Base-by-base conservation (phyloP, 30 jellyfish, hydroid and myxozoan genomes). In the Hydractinia echinata region DNA sequence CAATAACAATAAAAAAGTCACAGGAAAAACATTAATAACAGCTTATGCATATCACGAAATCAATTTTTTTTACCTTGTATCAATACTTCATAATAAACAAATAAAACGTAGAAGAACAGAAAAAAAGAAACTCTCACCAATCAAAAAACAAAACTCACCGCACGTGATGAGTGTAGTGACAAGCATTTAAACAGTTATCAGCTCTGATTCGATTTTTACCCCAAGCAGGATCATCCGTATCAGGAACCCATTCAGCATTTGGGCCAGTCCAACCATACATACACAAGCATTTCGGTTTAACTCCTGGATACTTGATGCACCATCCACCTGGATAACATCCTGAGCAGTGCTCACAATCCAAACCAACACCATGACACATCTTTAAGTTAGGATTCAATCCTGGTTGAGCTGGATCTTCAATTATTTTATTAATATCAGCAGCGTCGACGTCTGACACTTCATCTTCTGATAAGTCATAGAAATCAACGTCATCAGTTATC, bases 201-300 rank as follows among this genome's bases (percentile, higher is more conserved):
- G 84, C 84, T 50, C 53, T 76, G 51, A 76, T 76, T 50, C 84
- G 53, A 53, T 76, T 76, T 30, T 15, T 76, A 49, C 84, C 84
- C 84, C 84, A 76, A 20, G 74, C 84, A 1, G 44, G 19, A 50
- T 76, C 73, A 54, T 51, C 68, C 10, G 84, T 76, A 55, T 76
- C 68, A 19, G 72, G 72, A 49, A 50, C 16, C 39, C 55, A 76
- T 4, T 51, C 51, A 14, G 84, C 72, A 16, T 20, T 53, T 0
- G 73, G 74, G n/a, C 84, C 84, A 53, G 84, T 76, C 84, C 84
- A 54, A 1, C 84, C 84, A 18, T 76, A 76, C 74, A 49, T 76
- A 52, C 84, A 76, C 73, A 76, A 50, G 55, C 84, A 76, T 54
- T 55, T 52, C 18, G 74, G 74, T 7, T 13, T 64, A 6, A 6